Base-by-base conservation (phyloP, 2,888 invertebrate species). In the Timema podura region DNA sequence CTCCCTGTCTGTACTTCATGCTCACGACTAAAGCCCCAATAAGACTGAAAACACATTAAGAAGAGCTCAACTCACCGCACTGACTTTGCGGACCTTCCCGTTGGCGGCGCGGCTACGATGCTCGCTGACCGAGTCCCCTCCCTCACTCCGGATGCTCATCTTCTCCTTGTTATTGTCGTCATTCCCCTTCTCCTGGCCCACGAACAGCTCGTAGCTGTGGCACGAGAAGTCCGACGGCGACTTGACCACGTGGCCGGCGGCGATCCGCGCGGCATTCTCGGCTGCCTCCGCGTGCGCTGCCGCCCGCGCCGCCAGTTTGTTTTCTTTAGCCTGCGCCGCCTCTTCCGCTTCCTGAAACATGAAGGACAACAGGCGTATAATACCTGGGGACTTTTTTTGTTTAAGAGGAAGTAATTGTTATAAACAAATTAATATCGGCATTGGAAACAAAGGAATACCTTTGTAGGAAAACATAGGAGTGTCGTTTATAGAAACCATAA, bases 161-260 rank as follows among this genome's bases (percentile, higher is more conserved):
- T 93, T 91, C 82, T 93, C 93, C 78, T 91, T 91, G 86, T 93
- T 92, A 87, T 93, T 93, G 82, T 94, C 94, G 79, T 90, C 90
- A 82, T 91, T 91, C 78, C 92, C 92, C 78, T 92, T 92, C 79
- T 93, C 93, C 81, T 93, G 93, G 79, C 91, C 92, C 76, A 93
- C 92, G 83, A 94, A 95, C 76, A 93, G 85, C 83, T 96, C 95
- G 85, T 95, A 95, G 82, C 95, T 95, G 81, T 92, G 92, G 82
- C 93, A 93, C 73, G 96, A 96, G 82, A 91, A 91, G 82, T 92
- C 93, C 74, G 96, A 95, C 66, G 95, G 95, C 70, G 95, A 95
- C 82, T 95, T 95, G 75, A 92, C 91, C 78, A 91, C 87, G 74
- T 90, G 74, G 71, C 82, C 84, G n/a, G 82, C 83, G 79, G 85